Base-by-base conservation (phyloP, 2,888 invertebrate species). In the Tethea ocularis region DNA sequence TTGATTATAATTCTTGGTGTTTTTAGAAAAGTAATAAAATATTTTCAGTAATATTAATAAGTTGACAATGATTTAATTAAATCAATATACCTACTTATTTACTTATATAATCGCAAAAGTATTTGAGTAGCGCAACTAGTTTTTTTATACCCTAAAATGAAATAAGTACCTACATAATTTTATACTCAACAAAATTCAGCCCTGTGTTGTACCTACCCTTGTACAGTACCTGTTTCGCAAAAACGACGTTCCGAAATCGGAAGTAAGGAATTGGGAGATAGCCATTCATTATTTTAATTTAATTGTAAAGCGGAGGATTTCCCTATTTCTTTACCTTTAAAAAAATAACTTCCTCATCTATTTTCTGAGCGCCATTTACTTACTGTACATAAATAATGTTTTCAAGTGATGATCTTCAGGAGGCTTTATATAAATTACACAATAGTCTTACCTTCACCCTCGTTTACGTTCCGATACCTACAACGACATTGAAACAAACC, bases 361-460 rank as follows among this genome's bases (percentile, higher is more conserved):
- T 46, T 46, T 52, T 36, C 41, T 33, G 36, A 53, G 13, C 23
- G 15, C 22, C 6, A 54, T 54, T 33, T 64, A 61, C 62, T 56
- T 26, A 26, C 26, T 26, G 26, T 26, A 26, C 26, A 58, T 67
- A 64, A 54, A 57, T 62, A 71, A 65, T 66, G 70, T 68, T 61
- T 58, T 62, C 57, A 54, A 52, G 57, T 56, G 66, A 68, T 61
- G 59, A 58, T 52, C 55, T 54, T 60, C 57, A 57, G 64, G 56
- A 60, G 56, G 24, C 60, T 66, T 60, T 33, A 33, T 7, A 26
- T 7, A 26, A 26, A 62, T 54, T 69, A 68, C 71, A 73, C 71
- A 64, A 70, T 71, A 71, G 78, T 68, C 72, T 82, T 72, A 76
- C 76, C 78, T 78, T 78, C 74, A 76, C 76, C 78, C 78, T 78